phyloP scores from a whole-genome alignment of 2,797 vertebrate genomes.

The Myioborus melanocephalus region DNA sequence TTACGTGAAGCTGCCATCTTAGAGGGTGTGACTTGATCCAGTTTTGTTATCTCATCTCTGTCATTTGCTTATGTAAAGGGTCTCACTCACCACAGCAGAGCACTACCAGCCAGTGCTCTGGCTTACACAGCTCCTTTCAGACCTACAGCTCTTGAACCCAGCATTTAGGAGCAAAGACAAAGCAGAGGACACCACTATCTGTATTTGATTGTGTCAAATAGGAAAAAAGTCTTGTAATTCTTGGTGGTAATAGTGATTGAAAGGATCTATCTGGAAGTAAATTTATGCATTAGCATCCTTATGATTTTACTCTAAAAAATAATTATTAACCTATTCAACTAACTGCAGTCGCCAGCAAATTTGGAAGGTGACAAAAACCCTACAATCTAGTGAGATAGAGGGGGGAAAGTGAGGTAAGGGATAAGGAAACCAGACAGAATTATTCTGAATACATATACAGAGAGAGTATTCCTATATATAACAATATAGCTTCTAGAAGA shows the following conservation, averaged over 20 bases:
- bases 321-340: not conserved
- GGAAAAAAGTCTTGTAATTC: not conserved
- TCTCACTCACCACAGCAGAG: not conserved
- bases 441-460: not conserved
- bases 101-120: accelerated
- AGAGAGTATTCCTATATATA: not conserved
- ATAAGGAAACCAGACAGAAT: not conserved
- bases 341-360: not conserved
- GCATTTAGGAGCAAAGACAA: not conserved
- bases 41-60: not conserved
- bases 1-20: not conserved
- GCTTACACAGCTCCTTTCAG: not conserved
- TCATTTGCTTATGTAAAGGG: not conserved
- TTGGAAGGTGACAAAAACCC: not conserved
- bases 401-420: not conserved
- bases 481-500: not conserved
- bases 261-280: not conserved
- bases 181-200: not conserved
- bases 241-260: not conserved
- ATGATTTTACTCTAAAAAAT: not conserved
- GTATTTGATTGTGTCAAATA: not conserved
- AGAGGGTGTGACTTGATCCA: not conserved
- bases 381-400: not conserved
- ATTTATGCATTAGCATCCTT: not conserved
- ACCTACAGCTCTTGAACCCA: not conserved